Evolutionary conservation across 2,113 vertebrate genomes (phyloP).

Genomic region (Rhea americana): DNA sequence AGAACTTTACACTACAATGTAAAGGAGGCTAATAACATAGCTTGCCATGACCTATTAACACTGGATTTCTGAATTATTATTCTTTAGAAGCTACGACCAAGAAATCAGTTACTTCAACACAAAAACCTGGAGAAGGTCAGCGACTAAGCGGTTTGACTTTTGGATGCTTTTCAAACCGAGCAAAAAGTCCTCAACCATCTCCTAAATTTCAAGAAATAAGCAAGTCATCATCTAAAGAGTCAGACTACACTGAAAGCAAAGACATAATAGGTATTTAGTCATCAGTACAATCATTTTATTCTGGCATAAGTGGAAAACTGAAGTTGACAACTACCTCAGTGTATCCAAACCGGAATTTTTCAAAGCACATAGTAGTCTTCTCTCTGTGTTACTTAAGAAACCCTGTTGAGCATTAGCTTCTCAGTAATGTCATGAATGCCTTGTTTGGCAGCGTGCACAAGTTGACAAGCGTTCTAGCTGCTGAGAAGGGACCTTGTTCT

Average conservation of each 20-base stretch:
- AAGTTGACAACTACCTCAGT: neutral
- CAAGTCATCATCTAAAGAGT: conserved; percentile 63
- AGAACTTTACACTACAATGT: neutral
- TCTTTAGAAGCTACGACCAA: conserved; percentile 82
- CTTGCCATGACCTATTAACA: neutral
- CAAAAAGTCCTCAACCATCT: conserved; percentile 85
- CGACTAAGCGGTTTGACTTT: conserved; percentile 93
- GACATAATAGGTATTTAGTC: conserved; percentile 64
- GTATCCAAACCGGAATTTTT: neutral
- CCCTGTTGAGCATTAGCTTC: neutral
- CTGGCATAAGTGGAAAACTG: neutral
- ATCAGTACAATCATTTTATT: neutral
- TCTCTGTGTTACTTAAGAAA: neutral
- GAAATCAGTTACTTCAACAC: conserved; percentile 56
- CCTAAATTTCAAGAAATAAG: conserved; percentile 80
- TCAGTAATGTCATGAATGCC: neutral
- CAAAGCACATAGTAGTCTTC: neutral
- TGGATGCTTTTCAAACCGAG: conserved; percentile 91
- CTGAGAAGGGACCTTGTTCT: neutral
- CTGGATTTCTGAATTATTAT: conserved; percentile 16
- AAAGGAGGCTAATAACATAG: neutral
- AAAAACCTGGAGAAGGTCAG: conserved; percentile 85
- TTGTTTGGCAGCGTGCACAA: neutral
- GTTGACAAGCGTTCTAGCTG: neutral
- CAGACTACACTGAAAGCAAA: conserved; percentile 57